These are phyloP conservation scores for Catagonus wagneri DNA, from an alignment of 2,113 vertebrate species.

Conservation along the genomic window DNA sequence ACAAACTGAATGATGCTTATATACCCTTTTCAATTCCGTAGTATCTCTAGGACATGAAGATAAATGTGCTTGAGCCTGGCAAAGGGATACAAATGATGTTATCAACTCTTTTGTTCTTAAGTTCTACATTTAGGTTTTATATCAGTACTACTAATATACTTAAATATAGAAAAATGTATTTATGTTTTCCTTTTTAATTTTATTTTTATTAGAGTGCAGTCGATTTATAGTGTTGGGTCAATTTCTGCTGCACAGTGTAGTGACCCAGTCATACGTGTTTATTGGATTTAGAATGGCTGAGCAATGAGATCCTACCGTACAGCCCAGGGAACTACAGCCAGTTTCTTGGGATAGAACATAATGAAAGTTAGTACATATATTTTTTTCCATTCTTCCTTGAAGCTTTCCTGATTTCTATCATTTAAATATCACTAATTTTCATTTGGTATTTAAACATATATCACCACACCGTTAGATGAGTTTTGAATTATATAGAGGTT, in stretches of 20 bases:
- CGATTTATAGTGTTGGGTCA: no score
- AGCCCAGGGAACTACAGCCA: no score
- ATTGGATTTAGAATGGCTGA: no score
- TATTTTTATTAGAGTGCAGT: no score
- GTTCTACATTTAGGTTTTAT: neutral
- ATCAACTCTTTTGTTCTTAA: neutral
- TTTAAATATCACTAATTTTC: neutral
- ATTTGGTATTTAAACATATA: neutral
- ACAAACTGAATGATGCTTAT: neutral
- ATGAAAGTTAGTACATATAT: no score
- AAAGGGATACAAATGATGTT: neutral
- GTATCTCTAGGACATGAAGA: neutral
- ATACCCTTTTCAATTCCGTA: neutral
- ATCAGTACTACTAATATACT: neutral
- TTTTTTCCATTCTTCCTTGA: conserved; percentile 34
- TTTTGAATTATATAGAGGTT: conserved; percentile 13
- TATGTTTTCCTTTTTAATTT: neutral
- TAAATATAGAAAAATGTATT: neutral
- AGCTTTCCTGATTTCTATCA: neutral
- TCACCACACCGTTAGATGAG: neutral
- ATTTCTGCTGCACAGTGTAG: no score
- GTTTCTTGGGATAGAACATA: no score
- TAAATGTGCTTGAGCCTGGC: neutral
- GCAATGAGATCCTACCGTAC: no score
- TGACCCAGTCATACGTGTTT: no score